Percentiles rank a stretch among this genome's conserved stretches.
Conservation (phyloP, 2,888 invertebrate genomes). For the Caenorhabditis imperialis region DNA sequence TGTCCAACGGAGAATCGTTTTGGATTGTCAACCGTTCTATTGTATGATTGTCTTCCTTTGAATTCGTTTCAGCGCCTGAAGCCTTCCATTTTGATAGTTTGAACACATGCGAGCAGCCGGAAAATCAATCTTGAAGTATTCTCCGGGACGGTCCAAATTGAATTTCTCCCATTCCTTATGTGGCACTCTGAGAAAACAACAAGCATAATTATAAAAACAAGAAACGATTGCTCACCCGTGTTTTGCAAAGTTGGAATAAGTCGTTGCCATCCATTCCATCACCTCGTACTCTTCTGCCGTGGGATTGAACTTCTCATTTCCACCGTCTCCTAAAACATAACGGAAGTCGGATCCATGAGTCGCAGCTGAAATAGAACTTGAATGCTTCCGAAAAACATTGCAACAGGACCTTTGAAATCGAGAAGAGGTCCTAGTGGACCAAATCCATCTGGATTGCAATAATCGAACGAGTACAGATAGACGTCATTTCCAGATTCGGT, state of each 20-base stretch:
- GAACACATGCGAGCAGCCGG: conserved; percentile 8
- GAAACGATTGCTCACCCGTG: conserved; percentile 44
- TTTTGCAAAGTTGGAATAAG: conserved; percentile 64
- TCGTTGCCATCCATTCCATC: conserved; percentile 52
- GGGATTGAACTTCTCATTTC: conserved; percentile 59
- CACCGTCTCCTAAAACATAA: conserved; percentile 60
- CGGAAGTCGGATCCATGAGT: conserved; percentile 64
- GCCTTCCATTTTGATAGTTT: conserved; percentile 4
- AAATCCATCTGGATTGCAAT: conserved; percentile 56
- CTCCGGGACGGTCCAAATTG: background rate
- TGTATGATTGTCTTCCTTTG: conserved; percentile 2
- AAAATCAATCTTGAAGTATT: conserved; percentile 19
- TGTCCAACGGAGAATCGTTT: no score
- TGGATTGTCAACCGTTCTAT: no score
- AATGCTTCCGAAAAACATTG: background rate
- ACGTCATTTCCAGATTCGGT: conserved; percentile 57
- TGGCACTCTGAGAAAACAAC: conserved; percentile 8
- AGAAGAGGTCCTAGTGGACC: conserved; percentile 45
- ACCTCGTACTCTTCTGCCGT: conserved; percentile 54
- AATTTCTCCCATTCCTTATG: conserved; percentile 11
- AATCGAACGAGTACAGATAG: conserved; percentile 63
- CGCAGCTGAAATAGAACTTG: conserved; percentile 26
- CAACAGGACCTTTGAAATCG: conserved; percentile 51
- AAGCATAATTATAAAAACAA: background rate
- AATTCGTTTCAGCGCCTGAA: conserved; percentile 1